phyloP scores from a whole-genome alignment of 1,140 invertebrate genomes.

The Hydropsyche tenuis region DNA sequence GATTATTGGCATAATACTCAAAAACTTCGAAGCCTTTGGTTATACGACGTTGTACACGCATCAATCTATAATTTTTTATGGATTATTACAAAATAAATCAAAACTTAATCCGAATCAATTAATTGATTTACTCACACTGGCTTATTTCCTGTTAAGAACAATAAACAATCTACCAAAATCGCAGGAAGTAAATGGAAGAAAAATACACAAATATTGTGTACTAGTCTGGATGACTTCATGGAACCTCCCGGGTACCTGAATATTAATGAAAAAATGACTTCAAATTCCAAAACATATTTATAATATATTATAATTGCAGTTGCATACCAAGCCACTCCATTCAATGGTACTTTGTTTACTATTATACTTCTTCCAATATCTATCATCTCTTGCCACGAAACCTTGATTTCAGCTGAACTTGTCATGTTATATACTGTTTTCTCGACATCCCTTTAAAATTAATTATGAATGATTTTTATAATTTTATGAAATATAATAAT shows the following conservation, averaged over 20 bases:
- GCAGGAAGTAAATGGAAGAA: conserved; percentile 88
- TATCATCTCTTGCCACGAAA: conserved; percentile 84
- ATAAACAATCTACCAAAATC: conserved; percentile 76
- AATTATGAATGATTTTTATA: no score
- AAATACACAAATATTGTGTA: conserved; percentile 80
- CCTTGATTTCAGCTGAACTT: conserved; percentile 79
- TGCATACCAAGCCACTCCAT: conserved; percentile 75
- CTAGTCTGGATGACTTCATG: conserved; percentile 79
- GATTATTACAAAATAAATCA: no score
- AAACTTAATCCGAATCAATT: neutral
- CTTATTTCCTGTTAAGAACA: conserved; percentile 79
- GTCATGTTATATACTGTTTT: conserved; percentile 74
- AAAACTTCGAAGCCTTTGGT: conserved; percentile 84
- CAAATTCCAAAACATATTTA: conserved; percentile 36
- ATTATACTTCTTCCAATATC: conserved; percentile 81
- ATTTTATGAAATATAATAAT: no score
- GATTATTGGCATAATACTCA: conserved; percentile 85
- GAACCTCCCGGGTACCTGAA: conserved; percentile 80
- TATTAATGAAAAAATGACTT: conserved; percentile 19
- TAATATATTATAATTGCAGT: conserved; percentile 6
- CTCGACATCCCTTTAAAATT: conserved; percentile 55
- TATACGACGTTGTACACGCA: conserved; percentile 77
- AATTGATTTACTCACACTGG: conserved; percentile 70
- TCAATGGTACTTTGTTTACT: conserved; percentile 74
- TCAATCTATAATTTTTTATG: conserved; percentile 64